These are phyloP conservation scores for Tapirus terrestris DNA, from an alignment of 2,113 vertebrate genomes.

Conservation along the genomic window DNA sequence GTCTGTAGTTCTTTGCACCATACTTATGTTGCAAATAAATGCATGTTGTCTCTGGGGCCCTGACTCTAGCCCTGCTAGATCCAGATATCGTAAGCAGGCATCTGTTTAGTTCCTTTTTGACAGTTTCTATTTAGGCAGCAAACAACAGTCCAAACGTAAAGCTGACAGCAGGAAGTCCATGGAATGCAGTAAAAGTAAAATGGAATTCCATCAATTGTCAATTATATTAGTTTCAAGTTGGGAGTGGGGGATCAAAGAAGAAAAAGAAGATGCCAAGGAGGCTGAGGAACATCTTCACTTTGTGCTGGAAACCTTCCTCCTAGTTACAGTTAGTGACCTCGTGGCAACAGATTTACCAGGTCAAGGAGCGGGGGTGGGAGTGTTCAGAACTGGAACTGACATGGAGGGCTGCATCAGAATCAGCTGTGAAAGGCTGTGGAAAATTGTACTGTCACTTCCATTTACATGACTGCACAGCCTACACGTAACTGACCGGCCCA, in stretches of 20 bases:
- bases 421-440: neutral
- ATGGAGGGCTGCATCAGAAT: neutral
- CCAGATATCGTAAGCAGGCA: neutral
- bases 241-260: neutral
- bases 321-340: neutral
- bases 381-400: neutral
- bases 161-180: neutral
- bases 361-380: neutral
- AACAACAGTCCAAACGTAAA: neutral
- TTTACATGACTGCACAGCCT: neutral
- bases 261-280: neutral
- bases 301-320: neutral
- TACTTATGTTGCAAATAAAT: neutral
- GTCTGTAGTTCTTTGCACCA: neutral
- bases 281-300: neutral
- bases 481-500: neutral
- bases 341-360: neutral
- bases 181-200: neutral
- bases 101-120: neutral
- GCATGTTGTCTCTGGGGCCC: neutral
- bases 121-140: neutral
- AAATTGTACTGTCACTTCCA: neutral
- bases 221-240: neutral
- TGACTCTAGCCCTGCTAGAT: neutral
- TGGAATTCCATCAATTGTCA: neutral